These are phyloP conservation scores for Drosophila dives DNA, from an alignment of 2,888 invertebrate genomes.

Conservation along the genomic window DNA sequence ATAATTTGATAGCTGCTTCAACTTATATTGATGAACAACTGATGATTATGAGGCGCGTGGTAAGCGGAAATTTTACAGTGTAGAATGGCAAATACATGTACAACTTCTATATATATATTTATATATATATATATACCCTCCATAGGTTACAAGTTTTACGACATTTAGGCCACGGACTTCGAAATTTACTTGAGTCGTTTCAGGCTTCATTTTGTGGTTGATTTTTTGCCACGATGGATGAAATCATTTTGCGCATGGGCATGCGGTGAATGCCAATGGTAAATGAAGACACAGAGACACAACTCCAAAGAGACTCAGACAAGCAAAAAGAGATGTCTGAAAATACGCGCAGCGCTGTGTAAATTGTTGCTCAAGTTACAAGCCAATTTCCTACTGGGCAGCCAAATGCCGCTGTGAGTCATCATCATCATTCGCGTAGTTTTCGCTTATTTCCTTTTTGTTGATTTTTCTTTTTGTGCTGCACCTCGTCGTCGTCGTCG, in stretches of 20 bases:
- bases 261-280: conserved; percentile 50
- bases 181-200: conserved; percentile 27
- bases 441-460: conserved; percentile 62
- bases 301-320: conserved; percentile 3
- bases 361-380: background rate
- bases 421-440: conserved; percentile 61
- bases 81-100: conserved; percentile 39
- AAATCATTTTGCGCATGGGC: conserved; percentile 56
- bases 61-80: conserved; percentile 9
- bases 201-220: conserved; percentile 46
- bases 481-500: conserved; percentile 32
- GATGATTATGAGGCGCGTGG: background rate
- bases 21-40: background rate
- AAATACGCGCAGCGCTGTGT: conserved; percentile 2
- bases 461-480: conserved; percentile 38
- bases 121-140: conserved; percentile 13
- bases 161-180: conserved; percentile 49
- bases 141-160: conserved; percentile 45
- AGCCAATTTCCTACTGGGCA: conserved; percentile 54
- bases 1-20: background rate
- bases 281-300: conserved; percentile 14
- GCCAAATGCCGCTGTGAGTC: conserved; percentile 55
- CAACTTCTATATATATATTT: conserved; percentile 1
- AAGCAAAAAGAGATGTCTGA: conserved; percentile 5
- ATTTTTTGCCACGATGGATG: conserved; percentile 22